A percentile compares a stretch with the other conserved stretches of the same genome.
Conservation (phyloP, 1,140 invertebrate species). For the Acromyrmex echinatior region DNA sequence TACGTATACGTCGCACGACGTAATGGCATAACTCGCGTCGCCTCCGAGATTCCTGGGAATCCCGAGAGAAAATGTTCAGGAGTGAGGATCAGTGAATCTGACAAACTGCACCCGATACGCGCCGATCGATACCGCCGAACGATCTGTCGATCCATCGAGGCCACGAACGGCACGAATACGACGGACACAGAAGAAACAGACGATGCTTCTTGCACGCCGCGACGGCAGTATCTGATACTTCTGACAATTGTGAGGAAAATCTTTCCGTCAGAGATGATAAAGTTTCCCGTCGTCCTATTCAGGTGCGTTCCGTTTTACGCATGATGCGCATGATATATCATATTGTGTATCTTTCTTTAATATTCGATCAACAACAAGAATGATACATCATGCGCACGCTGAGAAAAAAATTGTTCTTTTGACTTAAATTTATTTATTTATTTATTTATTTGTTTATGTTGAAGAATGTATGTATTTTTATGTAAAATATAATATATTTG, state of each 20-base stretch:
- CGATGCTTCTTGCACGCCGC: not conserved
- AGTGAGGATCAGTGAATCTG: not conserved
- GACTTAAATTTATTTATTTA: no score
- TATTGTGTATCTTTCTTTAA: no score
- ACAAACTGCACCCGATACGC: constrained; percentile 41
- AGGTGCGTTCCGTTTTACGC: no score
- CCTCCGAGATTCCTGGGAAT: not conserved
- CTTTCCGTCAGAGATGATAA: not conserved
- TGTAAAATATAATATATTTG: no score
- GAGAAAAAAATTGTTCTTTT: no score
- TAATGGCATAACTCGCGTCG: not conserved
- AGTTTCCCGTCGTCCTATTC: not conserved
- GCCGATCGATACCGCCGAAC: constrained; percentile 65
- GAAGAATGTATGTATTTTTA: no score
- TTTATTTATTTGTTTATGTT: no score
- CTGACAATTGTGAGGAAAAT: constrained; percentile 1
- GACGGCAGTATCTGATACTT: constrained; percentile 9
- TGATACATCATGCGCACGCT: no score
- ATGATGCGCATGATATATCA: no score
- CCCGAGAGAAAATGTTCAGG: not conserved
- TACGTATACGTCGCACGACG: not conserved
- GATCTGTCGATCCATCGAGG: constrained; percentile 71
- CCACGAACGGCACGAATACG: no score
- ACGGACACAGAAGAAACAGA: constrained; percentile 9
- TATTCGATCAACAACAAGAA: no score